These are phyloP conservation scores for Silurus glanis DNA, from an alignment of 2,113 vertebrate species.

Conservation along the genomic window DNA sequence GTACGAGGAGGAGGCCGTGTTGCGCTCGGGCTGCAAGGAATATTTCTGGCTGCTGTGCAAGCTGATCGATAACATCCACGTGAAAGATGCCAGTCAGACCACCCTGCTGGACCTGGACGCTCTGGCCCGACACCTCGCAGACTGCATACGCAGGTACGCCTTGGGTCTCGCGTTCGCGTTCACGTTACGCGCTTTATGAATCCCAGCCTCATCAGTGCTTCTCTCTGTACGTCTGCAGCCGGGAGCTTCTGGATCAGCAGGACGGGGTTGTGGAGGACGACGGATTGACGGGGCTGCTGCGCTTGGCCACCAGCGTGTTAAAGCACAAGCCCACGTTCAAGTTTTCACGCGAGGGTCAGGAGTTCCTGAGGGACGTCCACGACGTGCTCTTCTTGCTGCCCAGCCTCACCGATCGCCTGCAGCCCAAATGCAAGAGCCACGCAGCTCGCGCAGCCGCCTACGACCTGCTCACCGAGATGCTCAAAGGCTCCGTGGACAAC, in stretches of 20 bases:
- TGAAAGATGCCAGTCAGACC: constrained; percentile 98
- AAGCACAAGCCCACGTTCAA: constrained; percentile 99
- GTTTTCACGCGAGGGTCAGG: constrained; percentile 96
- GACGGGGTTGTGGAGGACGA: constrained; percentile 94
- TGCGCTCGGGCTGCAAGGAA: constrained; percentile 93
- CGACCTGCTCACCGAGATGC: constrained; percentile 95
- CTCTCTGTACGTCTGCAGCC: not conserved
- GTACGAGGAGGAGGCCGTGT: constrained; percentile 91
- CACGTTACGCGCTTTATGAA: no score
- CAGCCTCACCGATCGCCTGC: constrained; percentile 91
- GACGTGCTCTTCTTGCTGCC: constrained; percentile 96
- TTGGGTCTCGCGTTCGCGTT: not conserved
- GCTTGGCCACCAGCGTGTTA: constrained; percentile 92
- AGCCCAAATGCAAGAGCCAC: constrained; percentile 97
- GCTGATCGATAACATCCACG: constrained; percentile 98
- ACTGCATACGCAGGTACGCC: constrained; percentile 94
- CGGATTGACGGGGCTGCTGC: constrained; percentile 90
- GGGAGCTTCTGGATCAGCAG: constrained; percentile 93
- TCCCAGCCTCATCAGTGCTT: not conserved
- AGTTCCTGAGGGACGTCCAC: constrained; percentile 94
- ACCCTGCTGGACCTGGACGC: constrained; percentile 96
- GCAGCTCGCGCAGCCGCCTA: constrained; percentile 94
- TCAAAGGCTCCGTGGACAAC: constrained; percentile 96
- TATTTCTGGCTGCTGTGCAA: constrained; percentile 99
- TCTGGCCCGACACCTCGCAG: constrained; percentile 92